phyloP scores from a whole-genome alignment of 2,888 invertebrate genomes.

The Drosophila tripunctata region DNA sequence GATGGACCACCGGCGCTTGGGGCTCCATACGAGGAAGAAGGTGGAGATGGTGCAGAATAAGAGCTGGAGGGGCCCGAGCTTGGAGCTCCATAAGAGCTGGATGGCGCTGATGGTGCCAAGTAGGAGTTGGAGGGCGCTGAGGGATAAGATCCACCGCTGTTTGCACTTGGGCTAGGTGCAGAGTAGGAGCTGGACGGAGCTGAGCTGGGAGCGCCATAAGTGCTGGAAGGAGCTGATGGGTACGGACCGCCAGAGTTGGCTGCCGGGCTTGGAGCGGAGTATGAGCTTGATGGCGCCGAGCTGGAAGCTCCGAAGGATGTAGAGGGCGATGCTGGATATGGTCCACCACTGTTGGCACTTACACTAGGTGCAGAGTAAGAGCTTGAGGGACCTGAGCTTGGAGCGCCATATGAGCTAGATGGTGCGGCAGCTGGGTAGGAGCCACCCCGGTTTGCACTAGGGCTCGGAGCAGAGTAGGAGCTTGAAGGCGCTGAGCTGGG shows the following conservation, averaged over 20 bases:
- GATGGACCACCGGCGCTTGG: constrained; percentile 62
- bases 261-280: constrained; percentile 55
- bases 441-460: constrained; percentile 36
- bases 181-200: constrained; percentile 66
- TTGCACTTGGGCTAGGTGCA: constrained; percentile 62
- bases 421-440: constrained; percentile 56
- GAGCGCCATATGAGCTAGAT: constrained; percentile 41
- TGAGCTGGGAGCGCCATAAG: constrained; percentile 43
- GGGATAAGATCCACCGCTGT: constrained; percentile 84
- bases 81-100: constrained; percentile 80
- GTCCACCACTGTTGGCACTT: constrained; percentile 33
- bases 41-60: constrained; percentile 47
- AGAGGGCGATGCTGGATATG: constrained; percentile 46
- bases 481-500: constrained; percentile 39
- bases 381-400: constrained; percentile 26
- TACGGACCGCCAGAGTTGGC: constrained; percentile 42
- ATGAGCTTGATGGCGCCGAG: constrained; percentile 38
- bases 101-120: constrained; percentile 77
- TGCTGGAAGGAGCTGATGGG: constrained; percentile 43
- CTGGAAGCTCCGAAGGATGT: constrained; percentile 46
- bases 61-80: constrained; percentile 49
- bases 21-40: constrained; percentile 56
- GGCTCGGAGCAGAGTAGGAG: constrained; percentile 45
- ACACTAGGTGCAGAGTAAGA: constrained; percentile 61
- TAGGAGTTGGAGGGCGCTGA: constrained; percentile 70